A percentile compares a stretch with the other conserved stretches of the same genome.
phyloP scores from a whole-genome alignment of 1,140 invertebrate genomes.

The Drosophila nebulosa region DNA sequence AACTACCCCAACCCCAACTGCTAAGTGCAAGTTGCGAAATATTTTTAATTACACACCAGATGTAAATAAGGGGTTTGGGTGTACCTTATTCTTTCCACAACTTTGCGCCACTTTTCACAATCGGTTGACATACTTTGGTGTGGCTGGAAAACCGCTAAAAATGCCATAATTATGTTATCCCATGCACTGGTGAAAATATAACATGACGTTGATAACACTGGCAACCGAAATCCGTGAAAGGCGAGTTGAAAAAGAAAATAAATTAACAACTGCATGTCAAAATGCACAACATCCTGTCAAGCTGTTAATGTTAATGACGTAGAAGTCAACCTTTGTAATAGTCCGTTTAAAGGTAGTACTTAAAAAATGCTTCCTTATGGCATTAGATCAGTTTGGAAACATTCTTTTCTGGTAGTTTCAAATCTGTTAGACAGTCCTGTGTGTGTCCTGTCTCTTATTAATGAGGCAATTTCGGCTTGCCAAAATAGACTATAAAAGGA shows the following conservation, averaged over 20 bases:
- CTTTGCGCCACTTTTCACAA: constrained; percentile 15
- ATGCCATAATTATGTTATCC: constrained; percentile 20
- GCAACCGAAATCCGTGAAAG: not conserved
- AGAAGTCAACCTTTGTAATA: not conserved
- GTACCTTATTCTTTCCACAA: not conserved
- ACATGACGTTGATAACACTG: constrained; percentile 9
- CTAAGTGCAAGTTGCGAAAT: constrained; percentile 5
- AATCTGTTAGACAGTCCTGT: not conserved
- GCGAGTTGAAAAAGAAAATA: not conserved
- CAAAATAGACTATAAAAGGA: not conserved
- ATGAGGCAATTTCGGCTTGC: not conserved
- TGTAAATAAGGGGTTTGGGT: not conserved
- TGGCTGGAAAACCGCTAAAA: not conserved
- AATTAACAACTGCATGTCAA: constrained; percentile 5
- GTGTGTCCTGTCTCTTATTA: not conserved
- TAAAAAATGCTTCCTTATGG: no score
- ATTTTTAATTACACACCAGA: constrained; percentile 24
- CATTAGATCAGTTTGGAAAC: no score
- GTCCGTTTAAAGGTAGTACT: no score
- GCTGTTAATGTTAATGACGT: not conserved
- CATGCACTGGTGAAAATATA: constrained; percentile 2
- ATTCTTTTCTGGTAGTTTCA: not conserved
- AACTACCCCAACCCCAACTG: not conserved
- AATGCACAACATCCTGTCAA: not conserved
- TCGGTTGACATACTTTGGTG: constrained; percentile 27